Evolutionary conservation across 2,888 invertebrate species (phyloP), one percentile per base, ranked within the genome.

Genomic region (Drosophila anceps): DNA sequence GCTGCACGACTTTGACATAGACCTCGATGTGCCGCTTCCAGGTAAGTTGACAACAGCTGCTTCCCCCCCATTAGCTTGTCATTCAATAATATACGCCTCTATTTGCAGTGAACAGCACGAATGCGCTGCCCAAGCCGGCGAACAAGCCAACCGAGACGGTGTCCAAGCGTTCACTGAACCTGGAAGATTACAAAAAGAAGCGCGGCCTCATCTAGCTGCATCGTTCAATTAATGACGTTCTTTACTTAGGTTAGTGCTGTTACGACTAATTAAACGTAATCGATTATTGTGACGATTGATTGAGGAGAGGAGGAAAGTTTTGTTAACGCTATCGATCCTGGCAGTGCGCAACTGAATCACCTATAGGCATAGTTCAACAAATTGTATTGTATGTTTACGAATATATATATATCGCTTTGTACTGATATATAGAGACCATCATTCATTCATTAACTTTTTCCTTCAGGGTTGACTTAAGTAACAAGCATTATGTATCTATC

Each of bases 1-100:
- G 0, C 88, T 95, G 43, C 99, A 99, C 92, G 98, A 99, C 93
- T 99, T 99, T 93, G 99, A 99, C 90, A 98, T 99, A 78, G 98
- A 99, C 92, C 93, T 98, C 65, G 97, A 97, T 93, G 95, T 97
- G 83, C 96, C 97, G 59, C 94, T 96, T 81, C 95, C 96, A 79
- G 96, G 97, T 97, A 15, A 64, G 68, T 44, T 46, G 35, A 4
- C 6, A 12, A 10, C 18, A 37, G 10, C 13, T 37, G 6, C 9
- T 7, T 8, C 12, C n/a, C n/a, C n/a, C n/a, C n/a, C 4, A 7
- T 24, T 1, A 12, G 8, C 3, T 13, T 15, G 3, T 9, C 3
- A 10, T 6, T 33, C 24, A 41, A 51, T 33, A 4, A 12, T 13
- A 1, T 29, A 12, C 27, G n/a, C 18, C 12, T 12, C 41, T 15